Base-by-base conservation (phyloP, 1,140 invertebrate genomes). In the Bombus fervidus region DNA sequence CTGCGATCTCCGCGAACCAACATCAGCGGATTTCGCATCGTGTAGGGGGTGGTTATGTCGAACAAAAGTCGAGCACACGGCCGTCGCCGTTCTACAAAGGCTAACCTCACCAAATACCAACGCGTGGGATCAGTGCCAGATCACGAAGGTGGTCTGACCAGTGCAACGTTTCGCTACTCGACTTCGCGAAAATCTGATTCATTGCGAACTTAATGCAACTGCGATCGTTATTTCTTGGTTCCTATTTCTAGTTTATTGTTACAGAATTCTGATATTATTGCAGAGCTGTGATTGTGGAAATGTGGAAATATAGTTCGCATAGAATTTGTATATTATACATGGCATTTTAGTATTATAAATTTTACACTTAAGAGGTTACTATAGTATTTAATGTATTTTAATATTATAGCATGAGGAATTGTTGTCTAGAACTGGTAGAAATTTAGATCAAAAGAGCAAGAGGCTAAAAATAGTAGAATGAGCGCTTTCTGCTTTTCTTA, bases 51-150 rank as follows among this genome's bases (percentile, higher is more conserved):
- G 37, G 81, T 37, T 85, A 59, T 81, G 71, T 90, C 66, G 86
- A 86, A 88, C 66, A 88, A 86, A 90, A 68, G 39, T 90, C 76
- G 86, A 75, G 80, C 87, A 68, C 47, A 81, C 84, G 78, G 71
- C 59, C 10, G 43, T 37, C 15, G 25, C 62, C 75, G 71, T 81
- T 81, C 73, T 69, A 75, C 79, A 81, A 53, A 53, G 79, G 22
- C 71, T 57, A 47, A 59, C 34, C 78, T 43, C 28, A 86, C 53
- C 31, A 76, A 86, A 85, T 85, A 83, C 85, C 80, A 76, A 47
- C 74, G 57, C 2, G 31, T 53, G 73, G 85, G 85, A 31, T 8
- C 0, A 12, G 6, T 86, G 85, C 85, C 85, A 86, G 53, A 47
- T 34, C 75, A 39, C 80, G 85, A 72, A 86, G 80, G 47, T 86